Conservation (phyloP, 2,888 invertebrate genomes). For the Frankliniella fusca region DNA sequence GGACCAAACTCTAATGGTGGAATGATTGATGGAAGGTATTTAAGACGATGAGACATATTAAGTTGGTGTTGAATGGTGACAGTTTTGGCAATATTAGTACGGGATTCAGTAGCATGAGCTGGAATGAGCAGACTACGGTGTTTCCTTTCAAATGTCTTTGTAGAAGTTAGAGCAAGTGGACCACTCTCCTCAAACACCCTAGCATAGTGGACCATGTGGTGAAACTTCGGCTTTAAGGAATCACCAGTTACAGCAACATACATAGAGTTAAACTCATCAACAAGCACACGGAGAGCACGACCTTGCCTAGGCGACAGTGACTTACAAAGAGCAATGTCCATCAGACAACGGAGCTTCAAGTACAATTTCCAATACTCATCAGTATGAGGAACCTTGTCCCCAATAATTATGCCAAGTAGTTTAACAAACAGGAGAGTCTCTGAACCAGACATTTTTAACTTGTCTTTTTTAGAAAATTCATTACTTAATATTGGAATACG, state of each 20-base stretch:
- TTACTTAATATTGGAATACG: background rate
- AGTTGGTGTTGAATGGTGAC: background rate
- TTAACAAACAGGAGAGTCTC: background rate
- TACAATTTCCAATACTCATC: background rate
- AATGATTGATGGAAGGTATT: background rate
- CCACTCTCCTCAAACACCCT: background rate
- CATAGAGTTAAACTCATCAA: constrained; percentile 6
- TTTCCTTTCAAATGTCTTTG: background rate
- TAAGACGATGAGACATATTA: background rate
- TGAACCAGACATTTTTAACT: background rate
- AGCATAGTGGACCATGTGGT: background rate
- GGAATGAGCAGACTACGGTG: background rate
- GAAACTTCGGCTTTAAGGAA: background rate
- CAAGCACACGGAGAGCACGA: background rate
- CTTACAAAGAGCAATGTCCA: background rate
- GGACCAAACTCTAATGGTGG: background rate
- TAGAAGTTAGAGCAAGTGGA: background rate
- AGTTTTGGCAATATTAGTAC: background rate
- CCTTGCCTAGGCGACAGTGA: background rate
- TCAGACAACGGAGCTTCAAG: background rate
- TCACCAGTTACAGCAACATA: background rate
- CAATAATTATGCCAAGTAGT: background rate
- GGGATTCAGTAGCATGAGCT: background rate
- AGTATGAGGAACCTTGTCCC: background rate
- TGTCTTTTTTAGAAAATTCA: background rate